Base-by-base conservation (phyloP, 2,113 vertebrate genomes). In the Amblyornis subalaris region DNA sequence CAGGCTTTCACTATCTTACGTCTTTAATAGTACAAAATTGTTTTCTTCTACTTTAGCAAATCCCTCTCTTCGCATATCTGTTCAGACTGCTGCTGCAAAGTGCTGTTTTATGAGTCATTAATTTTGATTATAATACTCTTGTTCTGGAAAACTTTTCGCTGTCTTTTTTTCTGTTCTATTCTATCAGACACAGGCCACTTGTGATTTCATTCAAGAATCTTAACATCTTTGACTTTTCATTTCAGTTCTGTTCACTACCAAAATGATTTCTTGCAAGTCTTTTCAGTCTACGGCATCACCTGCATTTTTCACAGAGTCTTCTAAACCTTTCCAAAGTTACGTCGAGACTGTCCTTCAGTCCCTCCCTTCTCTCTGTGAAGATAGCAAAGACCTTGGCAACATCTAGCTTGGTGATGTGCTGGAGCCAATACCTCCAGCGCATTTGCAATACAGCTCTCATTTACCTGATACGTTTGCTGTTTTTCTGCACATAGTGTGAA, bases 21-120 rank as follows among this genome's bases (percentile, higher is more conserved):
- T 81, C 55, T 89, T 92, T 84, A 84, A 70, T 67, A 67, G 48
- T 23, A 74, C 13, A 89, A 71, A 78, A 77, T 50, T 74, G 15
- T 89, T 92, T 92, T 91, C 21, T 79, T 61, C 65, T 73, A 42
- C 64, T 92, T 89, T 95, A 51, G 47, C 57, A 94, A 65, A 64
- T 78, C n/a, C 17, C 3, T 70, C 25, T 74, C 50, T 67, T 79
- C 83, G 36, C 50, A 66, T 85, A 91, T 45, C 71, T 29, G 47
- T 80, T 92, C 83, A 88, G 57, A 57, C 33, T 62, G 25, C 71
- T 89, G 61, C 71, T 85, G 70, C 35, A 57, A 95, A 93, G 15
- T 82, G 58, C 74, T 73, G 40, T 61, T 93, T 58, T 54, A 82
- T 14, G 67, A 91, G 74, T 61, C 92, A 91, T 87, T 87, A 89